phyloP scores from a whole-genome alignment of 2,113 vertebrate genomes.

The Physeter macrocephalus region DNA sequence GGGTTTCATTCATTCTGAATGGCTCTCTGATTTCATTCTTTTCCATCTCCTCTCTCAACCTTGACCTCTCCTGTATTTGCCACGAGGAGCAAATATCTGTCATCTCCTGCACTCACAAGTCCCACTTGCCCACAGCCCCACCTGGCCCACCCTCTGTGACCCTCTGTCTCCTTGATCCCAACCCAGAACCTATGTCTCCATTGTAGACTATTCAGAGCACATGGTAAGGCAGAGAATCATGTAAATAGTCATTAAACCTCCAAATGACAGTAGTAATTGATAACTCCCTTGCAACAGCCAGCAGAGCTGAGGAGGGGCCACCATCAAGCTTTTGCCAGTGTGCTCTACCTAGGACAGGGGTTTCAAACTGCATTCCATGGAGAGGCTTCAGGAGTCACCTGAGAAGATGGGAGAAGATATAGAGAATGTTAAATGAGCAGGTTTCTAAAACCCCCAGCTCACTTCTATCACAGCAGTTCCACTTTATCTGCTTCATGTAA shows the following conservation, averaged over 20 bases:
- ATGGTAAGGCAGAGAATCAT: background rate
- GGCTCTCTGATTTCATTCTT: background rate
- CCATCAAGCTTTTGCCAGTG: background rate
- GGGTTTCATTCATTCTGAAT: background rate
- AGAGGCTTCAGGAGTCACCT: background rate
- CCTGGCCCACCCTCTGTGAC: background rate
- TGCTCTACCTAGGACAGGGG: background rate
- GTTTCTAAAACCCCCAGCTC: no score
- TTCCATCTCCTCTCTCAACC: background rate
- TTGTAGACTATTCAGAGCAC: background rate
- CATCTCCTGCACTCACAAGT: background rate
- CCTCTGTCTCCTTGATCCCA: background rate
- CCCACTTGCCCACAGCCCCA: no score
- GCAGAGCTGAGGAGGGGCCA: background rate
- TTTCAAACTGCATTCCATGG: background rate
- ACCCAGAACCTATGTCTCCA: background rate
- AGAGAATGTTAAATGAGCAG: background rate
- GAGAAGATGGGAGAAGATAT: background rate
- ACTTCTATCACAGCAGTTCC: background rate
- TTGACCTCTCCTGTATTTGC: background rate
- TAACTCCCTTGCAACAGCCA: background rate
- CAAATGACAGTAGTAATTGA: background rate
- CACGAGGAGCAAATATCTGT: background rate
- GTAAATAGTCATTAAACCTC: background rate
- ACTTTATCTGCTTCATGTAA: background rate